Evolutionary conservation across 2,797 vertebrate genomes (phyloP).

Genomic region (Lemur catta): DNA sequence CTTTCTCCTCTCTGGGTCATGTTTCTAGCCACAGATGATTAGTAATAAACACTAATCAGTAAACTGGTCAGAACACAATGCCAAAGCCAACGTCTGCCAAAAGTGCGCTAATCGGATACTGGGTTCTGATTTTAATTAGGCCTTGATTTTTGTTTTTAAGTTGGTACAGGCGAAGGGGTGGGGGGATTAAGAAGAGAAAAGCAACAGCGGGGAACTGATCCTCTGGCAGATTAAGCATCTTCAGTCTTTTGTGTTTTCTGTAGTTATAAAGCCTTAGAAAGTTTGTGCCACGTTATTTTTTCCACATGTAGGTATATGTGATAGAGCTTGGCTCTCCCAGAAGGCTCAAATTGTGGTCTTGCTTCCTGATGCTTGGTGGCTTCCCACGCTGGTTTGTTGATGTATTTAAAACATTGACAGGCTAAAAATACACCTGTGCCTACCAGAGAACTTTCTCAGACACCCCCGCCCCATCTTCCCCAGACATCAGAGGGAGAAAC

Average conservation of each 20-base stretch:
- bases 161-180: not conserved
- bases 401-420: not conserved
- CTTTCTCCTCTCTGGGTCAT: slow-evolving; percentile 72
- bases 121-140: slow-evolving; percentile 82
- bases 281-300: slow-evolving; percentile 36
- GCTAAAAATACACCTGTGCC: not conserved
- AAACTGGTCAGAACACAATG: slow-evolving; percentile 82
- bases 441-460: not conserved
- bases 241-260: slow-evolving; percentile 54
- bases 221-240: slow-evolving; percentile 25
- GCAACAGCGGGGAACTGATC: slow-evolving; percentile 64
- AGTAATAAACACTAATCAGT: slow-evolving; percentile 82
- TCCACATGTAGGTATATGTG: slow-evolving; percentile 39
- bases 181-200: slow-evolving; percentile 33
- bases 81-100: slow-evolving; percentile 73
- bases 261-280: slow-evolving; percentile 43
- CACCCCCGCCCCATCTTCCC: not conserved
- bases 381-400: not conserved
- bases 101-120: slow-evolving; percentile 59
- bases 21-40: slow-evolving; percentile 83
- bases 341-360: not conserved
- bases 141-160: slow-evolving; percentile 64
- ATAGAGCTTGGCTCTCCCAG: not conserved
- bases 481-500: not conserved
- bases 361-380: not conserved